Evolutionary conservation across 2,888 invertebrate species (phyloP).

Genomic region (Idaea straminata): DNA sequence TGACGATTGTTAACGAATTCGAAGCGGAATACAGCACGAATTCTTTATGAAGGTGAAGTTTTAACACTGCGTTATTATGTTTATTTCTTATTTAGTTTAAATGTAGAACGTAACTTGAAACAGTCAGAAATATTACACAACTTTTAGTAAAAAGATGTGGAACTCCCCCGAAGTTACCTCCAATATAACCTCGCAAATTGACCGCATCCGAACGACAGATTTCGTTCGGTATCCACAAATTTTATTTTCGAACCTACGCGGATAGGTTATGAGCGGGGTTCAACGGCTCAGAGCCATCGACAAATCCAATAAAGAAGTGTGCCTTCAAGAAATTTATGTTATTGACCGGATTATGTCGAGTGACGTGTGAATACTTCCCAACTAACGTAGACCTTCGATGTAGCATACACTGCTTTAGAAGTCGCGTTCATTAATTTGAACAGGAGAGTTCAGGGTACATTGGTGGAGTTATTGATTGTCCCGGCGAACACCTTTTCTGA

Average conservation of each 20-base stretch:
- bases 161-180: conserved; percentile 6
- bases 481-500: conserved; percentile 63
- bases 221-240: conserved; percentile 47
- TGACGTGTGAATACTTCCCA: conserved; percentile 66
- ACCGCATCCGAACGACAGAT: conserved; percentile 41
- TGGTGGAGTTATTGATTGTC: conserved; percentile 70
- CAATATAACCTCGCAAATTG: conserved; percentile 24
- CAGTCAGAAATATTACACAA: not conserved
- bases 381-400: conserved; percentile 42
- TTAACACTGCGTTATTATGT: not conserved
- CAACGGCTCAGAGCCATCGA: conserved; percentile 62
- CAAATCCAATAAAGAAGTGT: conserved; percentile 73
- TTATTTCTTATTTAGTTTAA: not conserved
- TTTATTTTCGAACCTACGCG: conserved; percentile 55
- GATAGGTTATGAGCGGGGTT: conserved; percentile 56
- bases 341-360: conserved; percentile 73
- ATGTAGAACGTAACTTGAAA: no score
- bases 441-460: conserved; percentile 46
- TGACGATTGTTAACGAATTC: not conserved
- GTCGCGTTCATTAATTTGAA: conserved; percentile 37
- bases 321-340: conserved; percentile 73
- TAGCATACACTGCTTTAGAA: conserved; percentile 36
- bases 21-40: not conserved
- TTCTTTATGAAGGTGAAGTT: not conserved
- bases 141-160: conserved; percentile 7